A percentile compares a stretch with the other conserved stretches of the same genome.
Conservation (phyloP, 2,113 vertebrate species). For the Variabilichromis moorii region DNA sequence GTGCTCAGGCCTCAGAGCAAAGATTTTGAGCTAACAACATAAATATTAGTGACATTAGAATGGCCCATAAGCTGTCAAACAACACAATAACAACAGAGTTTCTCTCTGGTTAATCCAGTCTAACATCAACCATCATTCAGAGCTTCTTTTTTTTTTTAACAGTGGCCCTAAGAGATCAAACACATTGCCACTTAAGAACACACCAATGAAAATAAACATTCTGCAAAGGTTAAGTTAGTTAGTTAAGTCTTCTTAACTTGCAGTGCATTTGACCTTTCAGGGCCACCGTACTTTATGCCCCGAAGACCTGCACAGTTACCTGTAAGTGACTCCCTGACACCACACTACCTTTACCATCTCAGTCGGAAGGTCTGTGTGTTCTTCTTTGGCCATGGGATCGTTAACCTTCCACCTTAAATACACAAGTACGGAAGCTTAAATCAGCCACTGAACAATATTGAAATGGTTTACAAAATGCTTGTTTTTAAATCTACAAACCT, state of each 20-base stretch:
- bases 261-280: neutral
- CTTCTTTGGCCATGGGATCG: conserved; percentile 45
- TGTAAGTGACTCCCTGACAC: conserved; percentile 77
- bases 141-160: neutral
- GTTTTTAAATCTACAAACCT: conserved; percentile 57
- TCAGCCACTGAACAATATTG: neutral
- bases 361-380: conserved; percentile 43
- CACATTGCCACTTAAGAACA: neutral
- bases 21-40: neutral
- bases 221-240: neutral
- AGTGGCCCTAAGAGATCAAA: neutral
- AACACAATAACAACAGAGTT: neutral
- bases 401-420: conserved; percentile 75
- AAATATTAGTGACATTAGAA: neutral
- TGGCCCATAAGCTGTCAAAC: neutral
- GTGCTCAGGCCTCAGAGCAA: neutral
- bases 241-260: neutral
- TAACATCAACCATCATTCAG: neutral
- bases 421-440: neutral
- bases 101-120: neutral
- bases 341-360: conserved; percentile 80
- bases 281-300: neutral
- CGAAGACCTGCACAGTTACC: conserved; percentile 51
- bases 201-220: neutral
- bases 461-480: neutral